Evolutionary conservation across 2,888 invertebrate genomes (phyloP).

Genomic region (Boloria selene): DNA sequence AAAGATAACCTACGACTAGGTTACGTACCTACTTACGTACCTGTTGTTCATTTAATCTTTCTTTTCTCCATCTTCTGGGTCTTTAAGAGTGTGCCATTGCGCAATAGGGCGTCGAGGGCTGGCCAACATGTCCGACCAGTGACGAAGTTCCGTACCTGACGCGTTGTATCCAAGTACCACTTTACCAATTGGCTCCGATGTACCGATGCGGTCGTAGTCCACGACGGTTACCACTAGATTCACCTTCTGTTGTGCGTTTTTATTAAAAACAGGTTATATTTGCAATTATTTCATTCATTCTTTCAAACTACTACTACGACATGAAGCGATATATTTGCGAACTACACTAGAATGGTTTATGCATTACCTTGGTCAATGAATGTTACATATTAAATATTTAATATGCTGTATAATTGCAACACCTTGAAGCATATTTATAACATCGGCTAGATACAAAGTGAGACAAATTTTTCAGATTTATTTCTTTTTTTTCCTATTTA

Average conservation of each 20-base stretch:
- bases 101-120: slow-evolving; percentile 99
- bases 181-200: slow-evolving; percentile 99
- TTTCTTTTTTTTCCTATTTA: too few relatives aligned
- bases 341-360: slow-evolving; percentile 8
- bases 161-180: slow-evolving; percentile 98
- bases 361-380: slow-evolving; percentile 9
- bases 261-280: slow-evolving; percentile 38
- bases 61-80: slow-evolving; percentile 96
- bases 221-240: slow-evolving; percentile 99
- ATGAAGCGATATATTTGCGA: slow-evolving; percentile 7
- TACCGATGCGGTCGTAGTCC: slow-evolving; percentile 99
- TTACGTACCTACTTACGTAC: slow-evolving; percentile 38
- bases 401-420: slow-evolving; percentile 11
- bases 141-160: slow-evolving; percentile 98
- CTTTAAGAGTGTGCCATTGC: slow-evolving; percentile 99
- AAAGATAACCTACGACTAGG: too few relatives aligned
- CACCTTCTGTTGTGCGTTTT: slow-evolving; percentile 91
- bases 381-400: slow-evolving; percentile 8
- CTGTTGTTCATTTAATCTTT: slow-evolving; percentile 84
- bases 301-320: slow-evolving; percentile 13
- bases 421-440: background rate
- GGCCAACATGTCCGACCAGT: slow-evolving; percentile 99
- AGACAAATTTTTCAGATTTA: too few relatives aligned
- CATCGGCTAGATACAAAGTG: background rate
- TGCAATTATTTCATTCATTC: slow-evolving; percentile 9